Percentiles rank a stretch among this genome's conserved stretches.
Conservation (phyloP, 2,113 vertebrate species). For the Leptosomus discolor region DNA sequence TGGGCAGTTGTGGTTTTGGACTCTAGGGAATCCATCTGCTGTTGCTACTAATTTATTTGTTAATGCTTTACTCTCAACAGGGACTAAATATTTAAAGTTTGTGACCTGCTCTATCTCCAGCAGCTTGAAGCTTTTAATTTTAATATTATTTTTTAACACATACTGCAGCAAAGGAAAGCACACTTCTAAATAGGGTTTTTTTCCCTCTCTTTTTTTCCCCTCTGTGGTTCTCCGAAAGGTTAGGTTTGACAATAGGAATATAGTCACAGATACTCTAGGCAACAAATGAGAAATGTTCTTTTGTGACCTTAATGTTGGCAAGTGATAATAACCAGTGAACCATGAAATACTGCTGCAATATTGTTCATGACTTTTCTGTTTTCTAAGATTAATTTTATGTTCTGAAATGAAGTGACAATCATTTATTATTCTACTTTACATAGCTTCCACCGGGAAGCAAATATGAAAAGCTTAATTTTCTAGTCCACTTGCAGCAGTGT, state of each 20-base stretch:
- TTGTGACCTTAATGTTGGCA: slow-evolving; percentile 67
- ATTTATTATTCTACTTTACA: slow-evolving; percentile 77
- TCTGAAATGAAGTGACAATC: slow-evolving; percentile 73
- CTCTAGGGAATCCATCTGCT: background rate
- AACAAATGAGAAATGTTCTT: slow-evolving; percentile 58
- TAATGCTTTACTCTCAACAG: background rate
- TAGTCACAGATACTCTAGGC: slow-evolving; percentile 48
- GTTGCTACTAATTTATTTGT: background rate
- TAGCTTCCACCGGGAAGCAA: slow-evolving; percentile 60
- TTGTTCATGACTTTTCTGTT: slow-evolving; percentile 68
- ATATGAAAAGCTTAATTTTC: slow-evolving; percentile 76
- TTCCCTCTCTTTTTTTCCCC: background rate
- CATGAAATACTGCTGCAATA: slow-evolving; percentile 56
- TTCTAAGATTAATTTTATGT: slow-evolving; percentile 72
- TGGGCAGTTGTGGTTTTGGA: background rate
- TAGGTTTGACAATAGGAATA: slow-evolving; percentile 50
- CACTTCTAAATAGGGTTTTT: background rate
- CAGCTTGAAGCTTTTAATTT: slow-evolving; percentile 20
- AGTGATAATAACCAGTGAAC: slow-evolving; percentile 66
- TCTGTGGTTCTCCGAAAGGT: slow-evolving; percentile 55
- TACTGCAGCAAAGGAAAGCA: background rate
- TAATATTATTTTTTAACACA: slow-evolving; percentile 12
- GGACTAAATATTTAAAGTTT: slow-evolving; percentile 20
- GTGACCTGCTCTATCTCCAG: background rate
- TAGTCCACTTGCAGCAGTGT: slow-evolving; percentile 57